phyloP scores from a whole-genome alignment of 2,113 vertebrate species.

The Phyllostomus discolor region DNA sequence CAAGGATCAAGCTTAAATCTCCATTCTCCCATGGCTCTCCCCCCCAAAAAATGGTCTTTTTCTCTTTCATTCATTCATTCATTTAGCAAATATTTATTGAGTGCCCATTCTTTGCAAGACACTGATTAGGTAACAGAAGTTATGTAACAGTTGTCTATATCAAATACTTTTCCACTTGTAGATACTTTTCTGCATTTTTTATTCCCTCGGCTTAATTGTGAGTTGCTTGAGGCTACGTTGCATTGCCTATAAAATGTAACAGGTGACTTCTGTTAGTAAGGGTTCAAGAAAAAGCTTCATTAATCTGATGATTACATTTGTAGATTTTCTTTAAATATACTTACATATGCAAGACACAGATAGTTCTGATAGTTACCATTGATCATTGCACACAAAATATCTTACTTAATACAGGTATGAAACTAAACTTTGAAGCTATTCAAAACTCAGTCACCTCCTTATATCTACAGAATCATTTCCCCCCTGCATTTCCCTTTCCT shows the following conservation, averaged over 20 bases:
- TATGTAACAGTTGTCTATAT: neutral
- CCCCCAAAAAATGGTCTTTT: neutral
- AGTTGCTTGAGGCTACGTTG: neutral
- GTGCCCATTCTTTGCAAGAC: neutral
- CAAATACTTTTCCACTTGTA: neutral
- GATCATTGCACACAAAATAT: neutral
- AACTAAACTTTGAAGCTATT: conserved; percentile 12
- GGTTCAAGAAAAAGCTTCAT: neutral
- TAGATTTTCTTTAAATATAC: neutral
- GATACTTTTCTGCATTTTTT: neutral
- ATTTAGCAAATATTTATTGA: neutral
- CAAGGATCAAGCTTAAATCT: neutral
- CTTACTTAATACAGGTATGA: neutral
- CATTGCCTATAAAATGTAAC: neutral
- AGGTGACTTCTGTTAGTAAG: neutral
- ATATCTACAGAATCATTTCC: neutral
- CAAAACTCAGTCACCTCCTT: neutral
- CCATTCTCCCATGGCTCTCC: neutral
- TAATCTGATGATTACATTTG: neutral
- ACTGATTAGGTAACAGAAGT: neutral
- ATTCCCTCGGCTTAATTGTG: neutral
- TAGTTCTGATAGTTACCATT: neutral
- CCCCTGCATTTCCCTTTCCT: neutral
- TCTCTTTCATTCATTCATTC: neutral
- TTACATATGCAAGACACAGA: neutral